phyloP scores from a whole-genome alignment of 2,113 vertebrate genomes.

The Callospermophilus lateralis region DNA sequence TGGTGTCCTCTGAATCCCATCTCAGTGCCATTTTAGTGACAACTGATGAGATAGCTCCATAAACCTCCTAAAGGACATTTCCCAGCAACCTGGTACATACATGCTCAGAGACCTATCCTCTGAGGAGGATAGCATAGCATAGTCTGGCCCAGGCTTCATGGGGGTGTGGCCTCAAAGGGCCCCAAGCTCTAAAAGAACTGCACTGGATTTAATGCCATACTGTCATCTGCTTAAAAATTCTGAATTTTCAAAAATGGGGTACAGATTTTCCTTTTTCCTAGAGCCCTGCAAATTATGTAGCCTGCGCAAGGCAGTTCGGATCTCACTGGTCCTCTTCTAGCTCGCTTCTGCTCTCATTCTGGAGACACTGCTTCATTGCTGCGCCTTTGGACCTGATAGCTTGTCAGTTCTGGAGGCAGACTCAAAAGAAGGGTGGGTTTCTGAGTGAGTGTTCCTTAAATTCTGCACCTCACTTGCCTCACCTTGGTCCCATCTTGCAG shows the following conservation, averaged over 20 bases:
- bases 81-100: not conserved
- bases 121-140: not conserved
- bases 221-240: not conserved
- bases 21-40: not conserved
- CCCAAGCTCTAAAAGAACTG: not conserved
- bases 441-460: not conserved
- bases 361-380: not conserved
- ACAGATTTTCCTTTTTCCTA: not conserved
- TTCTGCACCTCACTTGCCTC: not conserved
- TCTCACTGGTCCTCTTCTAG: not conserved
- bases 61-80: not conserved
- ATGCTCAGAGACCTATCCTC: not conserved
- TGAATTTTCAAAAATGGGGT: not conserved
- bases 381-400: not conserved
- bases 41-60: not conserved
- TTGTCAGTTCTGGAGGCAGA: not conserved
- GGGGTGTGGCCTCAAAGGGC: not conserved
- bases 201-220: not conserved
- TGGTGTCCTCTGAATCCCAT: not conserved
- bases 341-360: constrained; percentile 3
- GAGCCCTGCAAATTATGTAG: not conserved
- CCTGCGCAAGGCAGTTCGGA: not conserved
- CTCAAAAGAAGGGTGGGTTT: not conserved
- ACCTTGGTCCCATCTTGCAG: rapidly evolving
- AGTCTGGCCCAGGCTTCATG: not conserved